Base-by-base conservation (phyloP, 1,140 invertebrate genomes). In the Euwallacea fornicatus region DNA sequence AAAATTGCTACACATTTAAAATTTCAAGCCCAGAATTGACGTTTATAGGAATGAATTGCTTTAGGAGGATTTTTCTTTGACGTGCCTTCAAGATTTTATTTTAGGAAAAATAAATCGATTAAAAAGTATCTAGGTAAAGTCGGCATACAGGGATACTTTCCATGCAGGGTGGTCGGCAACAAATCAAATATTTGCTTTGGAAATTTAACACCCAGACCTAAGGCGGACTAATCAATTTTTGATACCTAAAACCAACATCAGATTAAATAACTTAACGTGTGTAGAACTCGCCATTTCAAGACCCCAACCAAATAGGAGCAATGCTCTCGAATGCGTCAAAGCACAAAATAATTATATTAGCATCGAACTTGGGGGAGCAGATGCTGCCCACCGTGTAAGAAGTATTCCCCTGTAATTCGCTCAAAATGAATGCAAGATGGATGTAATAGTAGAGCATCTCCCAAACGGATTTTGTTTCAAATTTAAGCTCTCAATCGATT, bases 301-400 rank as follows among this genome's bases (percentile, higher is more conserved):
- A 66, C 65, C 65, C 65, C 65, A 66, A 66, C 54, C 65, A 66
- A 66, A 66, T 63, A 63, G 21, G 43, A 41, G 11, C 54, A 66
- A 66, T 53, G 54, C 53, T 66, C 65, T 66, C 11, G 42, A 66
- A 66, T 58, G 54, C 65, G 65, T 66, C 54, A 66, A 56, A 66
- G 65, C 65, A 44, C 65, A 58, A 66, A 66, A 66, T 66, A 66
- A 66, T 66, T 66, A 58, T 66, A 66, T 66, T 66, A 66, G 65
- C 44, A 66, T 66, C 65, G 65, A 66, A 56, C 54, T 66, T 42
- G 13, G 47, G 65, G 47, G 54, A 55, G 42, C 65, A 66, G 65
- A 66, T 66, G 65, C 41, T 66, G 65, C 41, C 53, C 65, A 66
- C 42, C 54, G 41, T 58, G 42, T 21, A 53, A 46, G 41, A 55